phyloP scores from a whole-genome alignment of 2,113 vertebrate species.

The Bungarus multicinctus region DNA sequence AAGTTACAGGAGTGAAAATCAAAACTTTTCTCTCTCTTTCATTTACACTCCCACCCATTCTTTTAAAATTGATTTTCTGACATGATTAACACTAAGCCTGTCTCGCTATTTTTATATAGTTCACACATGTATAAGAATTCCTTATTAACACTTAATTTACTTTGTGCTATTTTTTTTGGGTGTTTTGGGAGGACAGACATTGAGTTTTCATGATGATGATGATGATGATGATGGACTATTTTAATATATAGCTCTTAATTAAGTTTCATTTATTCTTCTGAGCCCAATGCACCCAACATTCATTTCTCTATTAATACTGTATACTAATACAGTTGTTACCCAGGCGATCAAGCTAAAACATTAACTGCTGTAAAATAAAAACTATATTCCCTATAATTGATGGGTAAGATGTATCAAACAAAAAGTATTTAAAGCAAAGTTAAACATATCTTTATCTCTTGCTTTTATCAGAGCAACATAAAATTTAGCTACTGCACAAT shows the following conservation, averaged over 20 bases:
- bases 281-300: constrained; percentile 25
- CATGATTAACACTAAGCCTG: constrained; percentile 47
- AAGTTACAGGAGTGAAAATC: constrained; percentile 61
- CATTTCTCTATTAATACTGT: not conserved
- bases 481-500: no score
- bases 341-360: not conserved
- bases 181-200: not conserved
- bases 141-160: constrained; percentile 65
- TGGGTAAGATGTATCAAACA: not conserved
- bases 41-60: constrained; percentile 20
- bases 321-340: not conserved
- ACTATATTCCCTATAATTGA: not conserved
- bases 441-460: not conserved
- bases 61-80: constrained; percentile 49
- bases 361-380: not conserved
- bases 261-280: constrained; percentile 50
- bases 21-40: constrained; percentile 34
- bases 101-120: constrained; percentile 15
- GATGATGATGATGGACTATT: constrained; percentile 44
- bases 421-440: no score
- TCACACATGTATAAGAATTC: constrained; percentile 15
- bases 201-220: constrained; percentile 56
- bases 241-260: constrained; percentile 65
- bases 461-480: not conserved
- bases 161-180: constrained; percentile 43